Percentiles rank a stretch among this genome's conserved stretches.
These are phyloP conservation scores for Taphrorychus bicolor DNA, from an alignment of 2,888 invertebrate species.

Conservation along the genomic window DNA sequence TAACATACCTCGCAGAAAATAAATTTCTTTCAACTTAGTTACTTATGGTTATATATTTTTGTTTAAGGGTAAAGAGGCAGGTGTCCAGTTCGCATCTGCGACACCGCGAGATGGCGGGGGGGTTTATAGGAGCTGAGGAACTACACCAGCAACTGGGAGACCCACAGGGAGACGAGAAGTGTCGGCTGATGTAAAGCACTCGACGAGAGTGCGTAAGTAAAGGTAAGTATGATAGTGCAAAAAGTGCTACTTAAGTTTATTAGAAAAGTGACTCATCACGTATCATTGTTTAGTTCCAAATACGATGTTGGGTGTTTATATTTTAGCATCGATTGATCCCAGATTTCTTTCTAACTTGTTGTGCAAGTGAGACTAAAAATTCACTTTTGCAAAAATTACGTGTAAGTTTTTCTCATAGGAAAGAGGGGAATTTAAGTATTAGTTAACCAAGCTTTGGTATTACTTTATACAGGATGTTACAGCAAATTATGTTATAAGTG, in stretches of 20 bases:
- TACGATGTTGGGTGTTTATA: neutral
- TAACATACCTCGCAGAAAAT: neutral
- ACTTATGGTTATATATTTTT: no score
- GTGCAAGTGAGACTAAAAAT: neutral
- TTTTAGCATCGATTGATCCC: neutral
- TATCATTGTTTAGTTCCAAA: neutral
- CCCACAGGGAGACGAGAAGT: constrained; percentile 65
- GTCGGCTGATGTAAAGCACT: constrained; percentile 63
- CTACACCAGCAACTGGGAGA: constrained; percentile 64
- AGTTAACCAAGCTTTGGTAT: neutral
- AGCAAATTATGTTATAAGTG: neutral
- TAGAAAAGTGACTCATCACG: neutral
- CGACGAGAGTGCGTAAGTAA: neutral
- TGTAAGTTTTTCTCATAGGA: neutral
- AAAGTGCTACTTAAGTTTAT: neutral
- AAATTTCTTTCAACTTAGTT: neutral
- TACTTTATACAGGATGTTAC: neutral
- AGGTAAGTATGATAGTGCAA: neutral
- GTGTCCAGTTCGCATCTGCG: constrained; percentile 61
- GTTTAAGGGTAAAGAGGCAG: constrained; percentile 57
- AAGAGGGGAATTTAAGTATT: neutral
- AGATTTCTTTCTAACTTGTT: neutral
- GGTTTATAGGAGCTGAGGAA: constrained; percentile 60
- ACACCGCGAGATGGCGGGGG: constrained; percentile 62
- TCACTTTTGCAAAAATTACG: neutral